Evolutionary conservation across 2,797 vertebrate genomes (phyloP).

Genomic region (Rousettus madagascariensis): DNA sequence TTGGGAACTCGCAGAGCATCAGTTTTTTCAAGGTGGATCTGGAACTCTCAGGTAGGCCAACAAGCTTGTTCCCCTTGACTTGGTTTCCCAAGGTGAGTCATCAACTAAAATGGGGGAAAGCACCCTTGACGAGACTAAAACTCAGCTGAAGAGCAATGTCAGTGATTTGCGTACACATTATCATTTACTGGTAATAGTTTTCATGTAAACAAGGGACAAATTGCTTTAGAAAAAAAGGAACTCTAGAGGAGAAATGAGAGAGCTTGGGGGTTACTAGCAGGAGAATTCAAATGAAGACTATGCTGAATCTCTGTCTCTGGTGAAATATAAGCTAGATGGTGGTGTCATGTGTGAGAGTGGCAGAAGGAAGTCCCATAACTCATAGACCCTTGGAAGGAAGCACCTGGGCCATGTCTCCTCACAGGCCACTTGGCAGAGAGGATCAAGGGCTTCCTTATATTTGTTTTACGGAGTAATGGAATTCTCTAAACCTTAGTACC

Average conservation of each 20-base stretch:
- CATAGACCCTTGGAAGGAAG: background rate
- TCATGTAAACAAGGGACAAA: background rate
- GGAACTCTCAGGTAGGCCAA: background rate
- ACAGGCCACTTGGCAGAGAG: background rate
- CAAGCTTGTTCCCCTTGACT: background rate
- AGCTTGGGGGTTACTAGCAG: background rate
- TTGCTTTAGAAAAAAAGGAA: background rate
- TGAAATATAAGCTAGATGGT: background rate
- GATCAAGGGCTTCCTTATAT: background rate
- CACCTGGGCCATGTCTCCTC: background rate
- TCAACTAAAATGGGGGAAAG: background rate
- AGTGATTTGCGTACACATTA: background rate
- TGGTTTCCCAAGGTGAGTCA: background rate
- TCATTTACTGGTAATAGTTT: background rate
- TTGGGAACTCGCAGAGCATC: background rate
- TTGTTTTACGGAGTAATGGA: conserved; percentile 21
- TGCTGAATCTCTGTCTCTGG: background rate
- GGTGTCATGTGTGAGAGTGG: background rate
- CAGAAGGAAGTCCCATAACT: background rate
- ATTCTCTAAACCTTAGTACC: conserved; percentile 21
- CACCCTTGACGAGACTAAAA: background rate
- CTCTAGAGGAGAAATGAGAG: background rate
- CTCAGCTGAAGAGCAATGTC: background rate
- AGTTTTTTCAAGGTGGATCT: background rate
- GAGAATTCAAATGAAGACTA: background rate